These are phyloP conservation scores for Hippocampus kuda DNA, from an alignment of 2,797 vertebrate genomes.

Conservation along the genomic window DNA sequence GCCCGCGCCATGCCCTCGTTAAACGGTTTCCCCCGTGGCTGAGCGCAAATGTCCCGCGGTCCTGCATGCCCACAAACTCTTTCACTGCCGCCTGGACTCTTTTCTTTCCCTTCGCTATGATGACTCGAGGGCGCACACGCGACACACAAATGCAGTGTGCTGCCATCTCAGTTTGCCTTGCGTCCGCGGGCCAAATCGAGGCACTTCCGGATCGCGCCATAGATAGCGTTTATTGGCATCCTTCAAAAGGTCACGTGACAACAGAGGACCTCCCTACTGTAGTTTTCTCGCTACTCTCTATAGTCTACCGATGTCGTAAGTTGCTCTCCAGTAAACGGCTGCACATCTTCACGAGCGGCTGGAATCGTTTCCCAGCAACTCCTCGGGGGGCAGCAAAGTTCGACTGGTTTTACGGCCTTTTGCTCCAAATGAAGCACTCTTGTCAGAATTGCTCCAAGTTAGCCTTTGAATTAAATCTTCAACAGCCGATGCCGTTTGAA, in stretches of 20 bases:
- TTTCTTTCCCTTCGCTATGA: too few relatives aligned
- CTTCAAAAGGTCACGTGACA: background rate
- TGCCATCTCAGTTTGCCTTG: too few relatives aligned
- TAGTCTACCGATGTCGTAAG: background rate
- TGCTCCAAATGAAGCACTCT: conserved; percentile 32
- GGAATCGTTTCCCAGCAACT: background rate
- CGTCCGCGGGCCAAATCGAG: too few relatives aligned
- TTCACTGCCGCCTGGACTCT: too few relatives aligned
- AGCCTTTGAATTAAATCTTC: conserved; percentile 15
- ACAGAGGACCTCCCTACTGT: background rate
- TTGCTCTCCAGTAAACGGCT: background rate
- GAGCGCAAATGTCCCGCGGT: too few relatives aligned
- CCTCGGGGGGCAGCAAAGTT: conserved; percentile 23
- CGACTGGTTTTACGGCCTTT: conserved; percentile 25
- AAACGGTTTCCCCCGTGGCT: too few relatives aligned
- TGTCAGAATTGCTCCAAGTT: conserved; percentile 17
- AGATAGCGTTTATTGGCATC: too few relatives aligned
- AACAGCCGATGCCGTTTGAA: conserved; percentile 8
- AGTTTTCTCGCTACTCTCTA: background rate
- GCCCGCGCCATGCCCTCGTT: too few relatives aligned
- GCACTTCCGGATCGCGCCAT: too few relatives aligned
- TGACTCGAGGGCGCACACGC: too few relatives aligned
- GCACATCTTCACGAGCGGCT: background rate
- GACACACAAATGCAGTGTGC: too few relatives aligned
- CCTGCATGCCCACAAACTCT: too few relatives aligned